A percentile compares a stretch with the other conserved stretches of the same genome.
These are phyloP conservation scores for Vireo griseus DNA, from an alignment of 2,797 vertebrate genomes.

Conservation along the genomic window DNA sequence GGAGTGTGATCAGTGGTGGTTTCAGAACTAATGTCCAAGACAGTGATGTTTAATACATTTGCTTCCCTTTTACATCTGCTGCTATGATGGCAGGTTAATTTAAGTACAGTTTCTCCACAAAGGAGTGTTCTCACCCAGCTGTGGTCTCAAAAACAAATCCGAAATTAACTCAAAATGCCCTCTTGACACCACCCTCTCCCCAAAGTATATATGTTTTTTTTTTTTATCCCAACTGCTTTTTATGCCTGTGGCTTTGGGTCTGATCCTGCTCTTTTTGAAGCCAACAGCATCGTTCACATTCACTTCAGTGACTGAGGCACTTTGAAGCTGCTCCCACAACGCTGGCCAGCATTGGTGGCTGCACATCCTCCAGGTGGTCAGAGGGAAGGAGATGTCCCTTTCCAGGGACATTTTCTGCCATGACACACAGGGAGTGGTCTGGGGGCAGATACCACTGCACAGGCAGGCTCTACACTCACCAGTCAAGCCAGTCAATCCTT, in stretches of 20 bases:
- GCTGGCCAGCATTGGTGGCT: neutral
- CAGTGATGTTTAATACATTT: constrained; percentile 72
- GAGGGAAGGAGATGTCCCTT: neutral
- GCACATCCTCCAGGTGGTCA: neutral
- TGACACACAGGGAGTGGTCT: rapidly evolving
- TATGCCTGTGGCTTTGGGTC: neutral
- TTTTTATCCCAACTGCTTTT: neutral
- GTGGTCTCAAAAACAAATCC: neutral
- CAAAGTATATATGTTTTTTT: neutral
- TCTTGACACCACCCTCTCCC: neutral
- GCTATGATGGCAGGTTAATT: constrained; percentile 57
- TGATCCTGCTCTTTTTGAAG: neutral
- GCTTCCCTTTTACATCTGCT: constrained; percentile 55
- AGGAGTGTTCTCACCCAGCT: constrained; percentile 15
- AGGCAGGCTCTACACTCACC: neutral
- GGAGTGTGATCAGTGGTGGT: constrained; percentile 59
- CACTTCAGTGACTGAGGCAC: neutral
- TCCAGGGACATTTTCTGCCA: neutral
- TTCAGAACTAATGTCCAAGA: constrained; percentile 75
- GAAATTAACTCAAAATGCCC: constrained; percentile 15
- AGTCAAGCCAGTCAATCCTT: neutral
- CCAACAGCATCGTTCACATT: neutral
- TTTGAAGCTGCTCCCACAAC: neutral
- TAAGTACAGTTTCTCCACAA: constrained; percentile 43
- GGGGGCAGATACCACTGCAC: neutral